Conservation (phyloP, 2,888 invertebrate genomes). For the Hyles lineata region DNA sequence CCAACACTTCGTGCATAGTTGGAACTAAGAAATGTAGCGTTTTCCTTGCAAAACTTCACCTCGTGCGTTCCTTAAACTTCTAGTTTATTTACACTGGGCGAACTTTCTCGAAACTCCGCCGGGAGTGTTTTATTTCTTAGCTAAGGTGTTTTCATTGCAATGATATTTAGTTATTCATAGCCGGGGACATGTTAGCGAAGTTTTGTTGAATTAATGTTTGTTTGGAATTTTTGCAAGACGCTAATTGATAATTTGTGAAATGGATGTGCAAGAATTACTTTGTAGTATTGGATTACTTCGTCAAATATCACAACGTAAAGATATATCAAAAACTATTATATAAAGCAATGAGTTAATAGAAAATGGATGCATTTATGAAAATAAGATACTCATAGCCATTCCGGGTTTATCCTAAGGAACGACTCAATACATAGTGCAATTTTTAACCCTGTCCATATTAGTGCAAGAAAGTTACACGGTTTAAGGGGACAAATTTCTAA, state of each 20-base stretch:
- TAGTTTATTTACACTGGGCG: slow-evolving; percentile 22
- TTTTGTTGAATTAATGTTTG: slow-evolving; percentile 7
- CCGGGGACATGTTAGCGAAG: neutral
- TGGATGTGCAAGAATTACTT: too few species aligned
- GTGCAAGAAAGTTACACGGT: neutral
- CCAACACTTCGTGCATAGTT: slow-evolving; percentile 15
- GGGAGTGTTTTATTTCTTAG: slow-evolving; percentile 19
- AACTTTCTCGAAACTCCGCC: neutral
- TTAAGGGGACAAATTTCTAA: neutral
- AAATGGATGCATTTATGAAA: too few species aligned
- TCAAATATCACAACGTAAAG: too few species aligned
- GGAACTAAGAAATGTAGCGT: slow-evolving; percentile 26
- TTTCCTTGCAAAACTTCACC: slow-evolving; percentile 26
- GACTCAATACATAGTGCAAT: neutral
- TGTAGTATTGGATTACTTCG: too few species aligned
- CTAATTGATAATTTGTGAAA: neutral
- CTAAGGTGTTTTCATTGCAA: slow-evolving; percentile 16
- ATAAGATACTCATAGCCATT: too few species aligned
- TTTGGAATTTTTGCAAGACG: neutral
- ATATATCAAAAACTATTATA: too few species aligned
- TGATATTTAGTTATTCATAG: slow-evolving; percentile 18
- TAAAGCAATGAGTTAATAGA: too few species aligned
- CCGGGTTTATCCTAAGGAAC: too few species aligned
- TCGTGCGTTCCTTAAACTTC: slow-evolving; percentile 27
- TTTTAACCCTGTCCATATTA: neutral